Evolutionary conservation across 2,888 invertebrate species (phyloP), one percentile per base, ranked within the genome.

Genomic region (Parthenolecanium corni): DNA sequence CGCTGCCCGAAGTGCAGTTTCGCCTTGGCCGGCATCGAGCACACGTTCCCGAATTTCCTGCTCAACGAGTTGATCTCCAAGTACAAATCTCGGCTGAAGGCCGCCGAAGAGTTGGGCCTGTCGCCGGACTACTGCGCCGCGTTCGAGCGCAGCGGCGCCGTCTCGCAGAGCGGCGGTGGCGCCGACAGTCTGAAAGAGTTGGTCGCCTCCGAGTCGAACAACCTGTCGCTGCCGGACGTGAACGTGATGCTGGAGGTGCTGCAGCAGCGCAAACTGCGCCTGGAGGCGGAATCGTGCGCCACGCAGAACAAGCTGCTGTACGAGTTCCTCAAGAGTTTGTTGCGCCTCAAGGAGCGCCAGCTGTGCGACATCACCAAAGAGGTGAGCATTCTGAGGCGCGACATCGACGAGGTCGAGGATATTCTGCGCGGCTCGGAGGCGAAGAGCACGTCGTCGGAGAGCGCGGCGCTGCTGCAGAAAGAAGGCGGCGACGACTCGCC

Each of bases 1-100:
- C 78, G 85, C 51, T 93, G 92, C 73, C 91, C 92, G 1, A 88
- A 89, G 73, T 93, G 92, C 73, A 86, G 84, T 69, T 82, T 81
- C 14, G 77, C 80, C 2, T 76, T 90, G 9, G 80, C 82, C 1
- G 80, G 80, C 1, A 78, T 79, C 67, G 89, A 84, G 68, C 79
- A 83, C 70, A 83, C 91, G 64, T 89, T 89, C 71, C 92, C 92
- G 0, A 93, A 93, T 75, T 88, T 89, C 72, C 76, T 88, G 63
- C 77, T 92, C 38, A 89, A 90, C 73, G 89, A 90, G 72, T 74
- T 92, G 68, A 81, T 89, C 44, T 80, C 83, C 5, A 85, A 88
- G 69, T 81, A 86, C 65, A 81, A 83, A 67, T 65, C 64, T 52
- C 67, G 66, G 47, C 66, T 68, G 63, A 71, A 69, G 65, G 65